phyloP scores from a whole-genome alignment of 2,888 invertebrate genomes.

The Calliphora vomitoria region DNA sequence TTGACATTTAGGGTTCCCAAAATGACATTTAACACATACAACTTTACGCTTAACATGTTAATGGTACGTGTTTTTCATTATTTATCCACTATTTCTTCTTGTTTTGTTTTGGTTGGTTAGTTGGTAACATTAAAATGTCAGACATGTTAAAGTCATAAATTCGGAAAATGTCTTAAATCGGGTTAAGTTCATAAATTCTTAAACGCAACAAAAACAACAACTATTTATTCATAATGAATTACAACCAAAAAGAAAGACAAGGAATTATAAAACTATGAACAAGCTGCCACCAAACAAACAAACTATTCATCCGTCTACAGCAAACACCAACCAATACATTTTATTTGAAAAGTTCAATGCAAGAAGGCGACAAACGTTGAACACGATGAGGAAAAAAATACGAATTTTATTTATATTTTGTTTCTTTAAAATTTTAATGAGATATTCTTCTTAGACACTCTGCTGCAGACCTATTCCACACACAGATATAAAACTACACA shows the following conservation, averaged over 20 bases:
- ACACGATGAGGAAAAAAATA: conserved; percentile 11
- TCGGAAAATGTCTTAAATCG: conserved; percentile 66
- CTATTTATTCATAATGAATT: conserved; percentile 6
- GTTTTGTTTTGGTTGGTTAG: neutral
- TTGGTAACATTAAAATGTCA: conserved; percentile 68
- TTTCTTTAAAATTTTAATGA: conserved; percentile 55
- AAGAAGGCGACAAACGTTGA: conserved; percentile 36
- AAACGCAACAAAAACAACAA: conserved; percentile 30
- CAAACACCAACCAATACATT: neutral
- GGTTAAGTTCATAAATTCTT: conserved; percentile 71
- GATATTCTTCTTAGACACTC: conserved; percentile 10
- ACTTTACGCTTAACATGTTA: conserved; percentile 32
- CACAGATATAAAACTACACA: neutral
- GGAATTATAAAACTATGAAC: neutral
- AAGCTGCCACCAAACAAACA: neutral
- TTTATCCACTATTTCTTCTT: neutral
- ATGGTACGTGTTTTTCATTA: conserved; percentile 40
- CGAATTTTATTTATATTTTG: conserved; percentile 6
- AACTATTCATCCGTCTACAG: neutral
- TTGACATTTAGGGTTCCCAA: conserved; percentile 37
- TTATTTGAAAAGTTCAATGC: conserved; percentile 23
- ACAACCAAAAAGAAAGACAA: neutral
- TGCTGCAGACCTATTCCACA: conserved; percentile 8
- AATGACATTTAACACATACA: conserved; percentile 50
- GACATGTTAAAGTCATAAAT: conserved; percentile 65